Percentiles rank a stretch among this genome's conserved stretches.
phyloP scores from a whole-genome alignment of 1,140 invertebrate species.

The Condylostylus longicornis region DNA sequence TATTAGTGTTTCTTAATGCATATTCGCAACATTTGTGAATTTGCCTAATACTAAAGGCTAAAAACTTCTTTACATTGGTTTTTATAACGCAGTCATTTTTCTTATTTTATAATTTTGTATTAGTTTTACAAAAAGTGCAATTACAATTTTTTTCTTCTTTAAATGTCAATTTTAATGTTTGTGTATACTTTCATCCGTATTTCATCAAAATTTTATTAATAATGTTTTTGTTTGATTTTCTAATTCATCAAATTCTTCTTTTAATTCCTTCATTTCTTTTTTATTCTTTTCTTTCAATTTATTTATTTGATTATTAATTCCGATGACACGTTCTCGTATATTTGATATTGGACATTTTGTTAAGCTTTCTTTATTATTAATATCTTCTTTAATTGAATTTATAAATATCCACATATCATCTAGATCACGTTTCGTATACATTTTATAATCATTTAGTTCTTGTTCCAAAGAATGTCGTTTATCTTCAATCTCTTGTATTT shows the following conservation, averaged over 20 bases:
- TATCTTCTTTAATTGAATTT: constrained; percentile 18
- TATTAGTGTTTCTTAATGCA: too few relatives aligned
- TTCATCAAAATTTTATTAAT: too few relatives aligned
- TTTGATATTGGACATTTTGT: constrained; percentile 15
- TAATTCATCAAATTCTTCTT: constrained; percentile 12
- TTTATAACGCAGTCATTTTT: too few relatives aligned
- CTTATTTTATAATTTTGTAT: too few relatives aligned
- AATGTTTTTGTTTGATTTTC: too few relatives aligned
- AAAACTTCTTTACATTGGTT: too few relatives aligned
- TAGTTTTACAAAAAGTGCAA: too few relatives aligned
- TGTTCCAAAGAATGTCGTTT: constrained; percentile 5
- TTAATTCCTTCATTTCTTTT: constrained; percentile 14
- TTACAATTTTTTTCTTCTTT: too few relatives aligned
- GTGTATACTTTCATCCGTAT: too few relatives aligned
- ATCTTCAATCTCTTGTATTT: constrained; percentile 8
- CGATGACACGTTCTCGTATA: constrained; percentile 19
- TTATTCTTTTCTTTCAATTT: constrained; percentile 13
- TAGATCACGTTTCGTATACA: constrained; percentile 12
- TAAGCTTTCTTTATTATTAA: constrained; percentile 18
- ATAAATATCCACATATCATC: constrained; percentile 22
- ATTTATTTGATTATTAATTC: constrained; percentile 16
- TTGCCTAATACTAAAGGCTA: too few relatives aligned
- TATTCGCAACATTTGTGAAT: too few relatives aligned
- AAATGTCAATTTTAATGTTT: too few relatives aligned
- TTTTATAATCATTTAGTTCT: constrained; percentile 12